A percentile compares a stretch with the other conserved stretches of the same genome.
Conservation (phyloP, 2,113 vertebrate species). For the Narcine bancroftii region DNA sequence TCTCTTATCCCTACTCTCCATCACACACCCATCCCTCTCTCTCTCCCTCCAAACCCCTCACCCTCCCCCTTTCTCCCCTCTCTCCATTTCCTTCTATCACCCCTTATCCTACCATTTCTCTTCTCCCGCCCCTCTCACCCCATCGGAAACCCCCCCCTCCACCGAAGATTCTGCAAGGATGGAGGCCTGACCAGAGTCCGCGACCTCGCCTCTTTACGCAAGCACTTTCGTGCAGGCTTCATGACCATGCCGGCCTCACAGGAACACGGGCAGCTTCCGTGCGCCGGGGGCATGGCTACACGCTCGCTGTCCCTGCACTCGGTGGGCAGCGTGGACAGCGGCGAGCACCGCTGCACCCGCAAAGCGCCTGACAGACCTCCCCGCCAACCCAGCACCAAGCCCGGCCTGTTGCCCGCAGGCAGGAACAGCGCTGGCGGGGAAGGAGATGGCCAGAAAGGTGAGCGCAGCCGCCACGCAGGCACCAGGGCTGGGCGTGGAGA, state of each 20-base stretch:
- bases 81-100: background rate
- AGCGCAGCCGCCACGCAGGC: background rate
- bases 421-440: slow-evolving; percentile 43
- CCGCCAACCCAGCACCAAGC: slow-evolving; percentile 80
- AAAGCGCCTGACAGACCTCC: slow-evolving; percentile 75
- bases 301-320: slow-evolving; percentile 85
- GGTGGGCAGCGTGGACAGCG: slow-evolving; percentile 66
- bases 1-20: too few relatives aligned
- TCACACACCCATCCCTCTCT: background rate
- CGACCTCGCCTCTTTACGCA: slow-evolving; percentile 78
- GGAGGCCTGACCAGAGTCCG: slow-evolving; percentile 63
- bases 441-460: background rate
- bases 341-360: slow-evolving; percentile 55
- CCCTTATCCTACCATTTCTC: background rate
- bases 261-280: slow-evolving; percentile 75
- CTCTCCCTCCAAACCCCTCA: background rate
- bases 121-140: background rate
- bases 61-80: background rate
- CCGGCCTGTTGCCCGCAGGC: slow-evolving; percentile 60
- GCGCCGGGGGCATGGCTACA: slow-evolving; percentile 77
- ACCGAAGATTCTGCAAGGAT: slow-evolving; percentile 53
- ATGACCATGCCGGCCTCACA: slow-evolving; percentile 91
- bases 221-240: slow-evolving; percentile 86
- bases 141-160: background rate
- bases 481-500: background rate